phyloP scores from a whole-genome alignment of 2,888 invertebrate species.

The Alloscopus bannaensis region DNA sequence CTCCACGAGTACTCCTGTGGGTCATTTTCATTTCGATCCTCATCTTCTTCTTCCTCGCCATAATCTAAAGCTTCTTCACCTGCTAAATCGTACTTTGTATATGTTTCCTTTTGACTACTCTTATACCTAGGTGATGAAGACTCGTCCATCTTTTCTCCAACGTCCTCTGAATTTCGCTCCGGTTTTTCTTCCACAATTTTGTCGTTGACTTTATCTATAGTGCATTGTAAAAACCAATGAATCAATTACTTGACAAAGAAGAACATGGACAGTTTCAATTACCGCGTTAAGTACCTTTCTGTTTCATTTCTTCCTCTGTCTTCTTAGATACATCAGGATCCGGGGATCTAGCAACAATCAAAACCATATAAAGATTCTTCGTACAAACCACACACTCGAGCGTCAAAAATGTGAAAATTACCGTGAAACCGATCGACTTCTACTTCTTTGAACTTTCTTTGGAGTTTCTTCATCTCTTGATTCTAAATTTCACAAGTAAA shows the following conservation, averaged over 20 bases:
- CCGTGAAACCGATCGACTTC: conserved; percentile 28
- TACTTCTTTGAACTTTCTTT: neutral
- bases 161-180: conserved; percentile 18
- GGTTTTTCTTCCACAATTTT: too few species aligned
- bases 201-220: too few species aligned
- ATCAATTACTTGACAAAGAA: too few species aligned
- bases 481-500: conserved; percentile 2
- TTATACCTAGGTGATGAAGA: conserved; percentile 46
- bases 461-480: conserved; percentile 14
- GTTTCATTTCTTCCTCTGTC: too few species aligned
- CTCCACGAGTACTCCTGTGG: conserved; percentile 67
- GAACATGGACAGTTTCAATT: too few species aligned
- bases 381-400: too few species aligned
- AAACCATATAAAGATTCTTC: too few species aligned
- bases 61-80: conserved; percentile 72
- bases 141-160: conserved; percentile 36
- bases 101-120: conserved; percentile 51
- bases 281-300: too few species aligned
- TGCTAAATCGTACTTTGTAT: conserved; percentile 55
- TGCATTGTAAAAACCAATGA: too few species aligned
- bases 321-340: too few species aligned
- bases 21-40: conserved; percentile 66
- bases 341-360: too few species aligned
- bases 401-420: too few species aligned
- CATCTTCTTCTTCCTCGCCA: conserved; percentile 71